Evolutionary conservation across 1,140 invertebrate species (phyloP).

Genomic region (Pantala flavescens): DNA sequence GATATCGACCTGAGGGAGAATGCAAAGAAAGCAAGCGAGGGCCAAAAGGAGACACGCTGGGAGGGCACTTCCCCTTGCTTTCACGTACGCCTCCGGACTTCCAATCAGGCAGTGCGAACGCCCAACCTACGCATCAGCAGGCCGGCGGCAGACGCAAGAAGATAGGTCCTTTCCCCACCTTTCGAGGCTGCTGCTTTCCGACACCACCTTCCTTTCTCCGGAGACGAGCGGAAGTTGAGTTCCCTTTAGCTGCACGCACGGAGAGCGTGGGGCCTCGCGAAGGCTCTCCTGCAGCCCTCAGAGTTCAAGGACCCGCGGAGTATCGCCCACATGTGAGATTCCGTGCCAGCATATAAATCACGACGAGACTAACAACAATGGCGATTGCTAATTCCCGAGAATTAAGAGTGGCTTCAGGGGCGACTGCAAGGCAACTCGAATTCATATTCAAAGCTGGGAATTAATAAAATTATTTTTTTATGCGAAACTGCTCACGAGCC

Average conservation of each 20-base stretch:
- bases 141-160: neutral
- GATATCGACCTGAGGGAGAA: no score
- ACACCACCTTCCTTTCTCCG: neutral
- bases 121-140: neutral
- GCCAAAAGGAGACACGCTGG: no score
- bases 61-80: neutral
- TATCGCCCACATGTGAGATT: neutral
- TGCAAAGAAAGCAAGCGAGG: neutral
- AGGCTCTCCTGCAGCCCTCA: neutral
- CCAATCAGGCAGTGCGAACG: neutral
- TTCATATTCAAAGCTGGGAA: no score
- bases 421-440: no score
- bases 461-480: no score
- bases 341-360: no score
- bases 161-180: neutral
- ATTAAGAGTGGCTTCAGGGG: no score
- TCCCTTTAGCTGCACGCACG: neutral
- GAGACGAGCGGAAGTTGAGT: neutral
- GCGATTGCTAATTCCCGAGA: no score
- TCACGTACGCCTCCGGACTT: neutral
- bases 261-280: neutral
- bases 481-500: no score
- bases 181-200: neutral
- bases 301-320: neutral
- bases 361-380: no score